These are phyloP conservation scores for Leptestheria dahalacensis DNA, from an alignment of 1,140 invertebrate genomes.

Conservation along the genomic window DNA sequence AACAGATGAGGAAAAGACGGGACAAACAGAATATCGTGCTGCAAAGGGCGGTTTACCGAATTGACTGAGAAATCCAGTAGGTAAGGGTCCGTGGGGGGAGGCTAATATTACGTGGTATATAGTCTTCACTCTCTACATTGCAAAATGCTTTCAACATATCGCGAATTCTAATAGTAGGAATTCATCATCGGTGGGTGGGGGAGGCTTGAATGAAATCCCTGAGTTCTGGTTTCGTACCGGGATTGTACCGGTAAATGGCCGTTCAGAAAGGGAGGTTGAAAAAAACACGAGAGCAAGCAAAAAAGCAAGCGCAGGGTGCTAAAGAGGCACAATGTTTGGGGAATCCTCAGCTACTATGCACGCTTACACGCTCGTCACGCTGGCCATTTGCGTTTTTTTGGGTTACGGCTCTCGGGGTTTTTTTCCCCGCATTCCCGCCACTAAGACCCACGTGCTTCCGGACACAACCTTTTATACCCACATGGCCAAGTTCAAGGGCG, in stretches of 20 bases:
- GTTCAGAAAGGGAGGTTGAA: not conserved
- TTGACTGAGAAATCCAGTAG: no score
- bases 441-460: not conserved
- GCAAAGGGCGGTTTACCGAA: no score
- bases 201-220: no score
- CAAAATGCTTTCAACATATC: no score
- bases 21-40: not conserved
- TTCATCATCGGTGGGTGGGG: no score
- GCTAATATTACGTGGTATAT: no score
- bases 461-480: not conserved
- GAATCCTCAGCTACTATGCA: not conserved
- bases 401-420: not conserved
- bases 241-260: no score
- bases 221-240: no score
- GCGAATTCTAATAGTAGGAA: no score
- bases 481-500: not conserved
- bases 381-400: not conserved
- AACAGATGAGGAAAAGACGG: not conserved
- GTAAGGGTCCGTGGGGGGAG: no score
- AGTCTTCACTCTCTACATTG: no score
- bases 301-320: not conserved
- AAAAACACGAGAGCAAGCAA: not conserved
- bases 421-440: not conserved
- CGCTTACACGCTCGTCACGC: not conserved
- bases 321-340: not conserved